phyloP scores from a whole-genome alignment of 1,140 invertebrate species.

The Zaprionus taronus region DNA sequence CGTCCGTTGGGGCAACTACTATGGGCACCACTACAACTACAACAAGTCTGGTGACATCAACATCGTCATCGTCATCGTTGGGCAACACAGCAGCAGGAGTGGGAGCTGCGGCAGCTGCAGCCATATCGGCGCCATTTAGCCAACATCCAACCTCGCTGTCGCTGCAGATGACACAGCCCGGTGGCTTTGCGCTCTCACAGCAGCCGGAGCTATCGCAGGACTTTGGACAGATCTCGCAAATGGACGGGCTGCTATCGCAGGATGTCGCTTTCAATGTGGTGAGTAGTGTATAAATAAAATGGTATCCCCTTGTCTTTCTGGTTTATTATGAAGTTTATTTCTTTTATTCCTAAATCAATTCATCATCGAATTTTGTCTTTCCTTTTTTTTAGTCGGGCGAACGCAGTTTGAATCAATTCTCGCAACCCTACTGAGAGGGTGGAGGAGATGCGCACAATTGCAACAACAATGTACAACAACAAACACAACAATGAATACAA shows the following conservation, averaged over 20 bases:
- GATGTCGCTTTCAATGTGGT: conserved; percentile 86
- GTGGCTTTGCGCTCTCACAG: conserved; percentile 89
- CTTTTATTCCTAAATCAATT: neutral
- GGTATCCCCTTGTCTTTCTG: too few relatives aligned
- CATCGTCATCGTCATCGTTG: neutral
- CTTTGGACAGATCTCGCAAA: conserved; percentile 96
- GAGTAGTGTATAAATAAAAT: conserved; percentile 60
- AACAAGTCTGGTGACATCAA: neutral
- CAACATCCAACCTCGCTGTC: conserved; percentile 86
- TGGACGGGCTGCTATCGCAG: conserved; percentile 96
- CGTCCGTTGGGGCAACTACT: neutral
- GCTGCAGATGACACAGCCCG: conserved; percentile 89
- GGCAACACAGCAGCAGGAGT: neutral
- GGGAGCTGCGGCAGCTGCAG: neutral
- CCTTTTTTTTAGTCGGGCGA: conserved; percentile 51
- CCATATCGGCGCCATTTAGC: conserved; percentile 73
- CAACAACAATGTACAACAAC: conserved; percentile 64
- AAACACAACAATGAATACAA: conserved; percentile 59
- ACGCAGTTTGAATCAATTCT: conserved; percentile 80
- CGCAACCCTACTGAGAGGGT: conserved; percentile 81
- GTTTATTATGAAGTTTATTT: neutral
- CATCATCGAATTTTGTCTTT: neutral
- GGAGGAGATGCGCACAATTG: conserved; percentile 61
- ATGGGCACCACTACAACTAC: neutral
- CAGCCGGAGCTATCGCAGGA: conserved; percentile 95